Evolutionary conservation across 37 sponge, comb jelly and placozoan species (phyloP).

Genomic region (Axinella damicornis): DNA sequence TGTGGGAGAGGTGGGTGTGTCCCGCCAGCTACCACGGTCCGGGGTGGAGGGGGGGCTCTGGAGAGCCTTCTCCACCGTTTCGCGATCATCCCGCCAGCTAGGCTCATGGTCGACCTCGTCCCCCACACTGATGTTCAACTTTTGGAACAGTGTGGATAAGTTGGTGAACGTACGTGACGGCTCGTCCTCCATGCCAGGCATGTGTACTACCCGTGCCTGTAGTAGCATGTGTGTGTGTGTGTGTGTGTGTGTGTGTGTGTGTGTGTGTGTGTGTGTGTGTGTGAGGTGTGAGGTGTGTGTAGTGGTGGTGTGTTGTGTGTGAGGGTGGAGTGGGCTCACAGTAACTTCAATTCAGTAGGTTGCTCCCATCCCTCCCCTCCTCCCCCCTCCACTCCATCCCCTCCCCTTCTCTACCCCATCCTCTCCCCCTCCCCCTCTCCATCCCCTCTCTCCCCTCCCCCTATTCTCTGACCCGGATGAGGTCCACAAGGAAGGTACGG

Average conservation of each 20-base stretch:
- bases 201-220: constrained; percentile 73
- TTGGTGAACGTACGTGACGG: constrained; percentile 66
- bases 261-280: not conserved
- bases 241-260: no score
- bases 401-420: no score
- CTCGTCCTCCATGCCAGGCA: constrained; percentile 85
- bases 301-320: no score
- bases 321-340: no score
- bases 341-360: no score
- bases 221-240: no score
- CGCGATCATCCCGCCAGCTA: constrained; percentile 21
- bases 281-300: not conserved
- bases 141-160: constrained; percentile 50
- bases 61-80: not conserved
- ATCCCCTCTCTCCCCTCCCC: no score
- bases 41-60: constrained; percentile 1
- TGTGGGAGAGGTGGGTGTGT: constrained; percentile 1
- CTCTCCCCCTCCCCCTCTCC: no score
- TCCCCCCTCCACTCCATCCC: no score
- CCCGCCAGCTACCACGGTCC: not conserved
- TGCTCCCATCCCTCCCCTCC: no score
- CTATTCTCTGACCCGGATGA: constrained; percentile 72
- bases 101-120: not conserved
- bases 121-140: constrained; percentile 32
- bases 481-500: constrained; percentile 60